phyloP scores from a whole-genome alignment of 2,797 vertebrate genomes.

The Rousettus madagascariensis region DNA sequence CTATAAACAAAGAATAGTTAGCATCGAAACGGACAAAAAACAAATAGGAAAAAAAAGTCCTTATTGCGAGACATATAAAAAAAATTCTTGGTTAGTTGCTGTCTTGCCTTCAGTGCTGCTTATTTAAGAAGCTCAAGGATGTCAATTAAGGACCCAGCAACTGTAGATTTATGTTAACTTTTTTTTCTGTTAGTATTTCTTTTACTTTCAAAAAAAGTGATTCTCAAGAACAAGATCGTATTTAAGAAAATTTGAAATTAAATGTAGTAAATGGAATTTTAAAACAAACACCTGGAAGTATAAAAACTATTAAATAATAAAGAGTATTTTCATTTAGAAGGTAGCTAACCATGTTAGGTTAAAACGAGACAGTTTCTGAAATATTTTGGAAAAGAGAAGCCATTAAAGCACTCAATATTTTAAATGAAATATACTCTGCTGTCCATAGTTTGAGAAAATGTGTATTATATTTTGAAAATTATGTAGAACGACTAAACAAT shows the following conservation, averaged over 20 bases:
- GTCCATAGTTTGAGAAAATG: not conserved
- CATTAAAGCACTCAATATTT: not conserved
- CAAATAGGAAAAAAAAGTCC: not conserved
- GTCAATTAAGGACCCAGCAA: not conserved
- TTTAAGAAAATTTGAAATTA: not conserved
- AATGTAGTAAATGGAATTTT: not conserved
- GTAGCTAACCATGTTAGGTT: not conserved
- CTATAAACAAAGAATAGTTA: not conserved
- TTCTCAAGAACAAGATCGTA: not conserved
- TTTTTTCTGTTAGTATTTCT: not conserved
- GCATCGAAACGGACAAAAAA: not conserved
- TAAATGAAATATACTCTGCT: not conserved
- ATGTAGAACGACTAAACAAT: not conserved
- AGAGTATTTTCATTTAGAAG: not conserved
- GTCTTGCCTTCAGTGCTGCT: not conserved
- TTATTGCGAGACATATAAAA: not conserved
- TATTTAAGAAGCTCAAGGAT: not conserved
- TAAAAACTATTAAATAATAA: not conserved
- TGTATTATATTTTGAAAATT: not conserved
- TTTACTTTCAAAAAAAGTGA: not conserved
- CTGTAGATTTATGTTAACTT: not conserved
- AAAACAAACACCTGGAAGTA: not conserved
- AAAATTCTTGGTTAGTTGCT: not conserved
- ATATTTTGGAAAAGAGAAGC: not conserved
- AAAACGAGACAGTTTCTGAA: not conserved